These are phyloP conservation scores for Gadopsis bispinosus DNA, from an alignment of 2,797 vertebrate species.

Conservation along the genomic window DNA sequence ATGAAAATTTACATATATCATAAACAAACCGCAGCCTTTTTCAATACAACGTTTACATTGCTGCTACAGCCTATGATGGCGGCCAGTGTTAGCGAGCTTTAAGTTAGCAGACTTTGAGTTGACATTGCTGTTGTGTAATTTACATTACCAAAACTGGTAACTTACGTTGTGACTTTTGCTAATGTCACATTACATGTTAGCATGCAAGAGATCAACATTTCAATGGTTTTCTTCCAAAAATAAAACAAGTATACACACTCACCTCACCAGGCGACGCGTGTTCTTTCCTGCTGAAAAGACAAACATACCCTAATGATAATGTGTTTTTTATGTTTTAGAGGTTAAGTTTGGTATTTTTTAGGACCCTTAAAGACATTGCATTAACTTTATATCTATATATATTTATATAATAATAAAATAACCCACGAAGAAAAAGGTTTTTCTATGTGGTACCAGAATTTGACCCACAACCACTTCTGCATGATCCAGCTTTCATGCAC, in stretches of 20 bases:
- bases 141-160: neutral
- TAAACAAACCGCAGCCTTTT: neutral
- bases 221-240: neutral
- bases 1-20: neutral
- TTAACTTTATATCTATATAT: neutral
- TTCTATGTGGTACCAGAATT: neutral
- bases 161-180: neutral
- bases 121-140: neutral
- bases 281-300: neutral
- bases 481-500: conserved; percentile 18
- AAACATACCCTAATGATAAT: neutral
- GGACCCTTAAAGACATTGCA: neutral
- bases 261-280: neutral
- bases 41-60: neutral
- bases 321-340: neutral
- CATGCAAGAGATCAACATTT: neutral
- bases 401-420: too few species aligned
- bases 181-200: neutral
- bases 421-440: neutral
- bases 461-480: conserved; percentile 4
- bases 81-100: neutral
- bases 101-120: neutral
- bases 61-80: neutral
- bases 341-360: neutral
- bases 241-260: neutral